phyloP scores from a whole-genome alignment of 1,140 invertebrate species.

The Penaeus indicus region DNA sequence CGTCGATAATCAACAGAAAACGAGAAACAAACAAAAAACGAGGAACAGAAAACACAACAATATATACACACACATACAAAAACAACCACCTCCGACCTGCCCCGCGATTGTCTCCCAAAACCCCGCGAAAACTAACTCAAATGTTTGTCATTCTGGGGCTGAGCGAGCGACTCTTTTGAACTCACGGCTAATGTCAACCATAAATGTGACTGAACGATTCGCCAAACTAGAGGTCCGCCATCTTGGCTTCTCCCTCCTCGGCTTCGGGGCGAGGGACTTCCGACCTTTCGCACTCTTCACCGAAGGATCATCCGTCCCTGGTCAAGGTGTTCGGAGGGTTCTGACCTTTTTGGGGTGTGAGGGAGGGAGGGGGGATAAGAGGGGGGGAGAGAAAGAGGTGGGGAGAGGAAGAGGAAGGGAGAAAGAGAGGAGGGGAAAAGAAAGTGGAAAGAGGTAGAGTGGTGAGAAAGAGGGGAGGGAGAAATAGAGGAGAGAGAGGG shows the following conservation, averaged over 20 bases:
- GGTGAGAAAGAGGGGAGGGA: not conserved
- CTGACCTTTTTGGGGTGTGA: not conserved
- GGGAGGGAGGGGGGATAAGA: not conserved
- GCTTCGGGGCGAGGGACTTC: not conserved
- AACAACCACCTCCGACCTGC: not conserved
- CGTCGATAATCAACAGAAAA: too few relatives aligned
- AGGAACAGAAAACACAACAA: too few relatives aligned
- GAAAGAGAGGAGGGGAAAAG: not conserved
- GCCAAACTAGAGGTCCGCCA: not conserved
- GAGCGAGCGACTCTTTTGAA: not conserved
- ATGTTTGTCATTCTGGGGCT: slow-evolving; percentile 48
- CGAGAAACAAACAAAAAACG: too few relatives aligned
- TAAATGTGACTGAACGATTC: slow-evolving; percentile 34
- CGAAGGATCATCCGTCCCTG: too few relatives aligned
- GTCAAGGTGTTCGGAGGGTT: too few relatives aligned
- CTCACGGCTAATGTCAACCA: slow-evolving; percentile 28
- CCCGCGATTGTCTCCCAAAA: not conserved
- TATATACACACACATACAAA: too few relatives aligned
- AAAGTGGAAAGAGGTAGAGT: not conserved
- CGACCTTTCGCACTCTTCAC: not conserved
- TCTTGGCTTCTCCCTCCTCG: not conserved
- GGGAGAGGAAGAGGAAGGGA: not conserved
- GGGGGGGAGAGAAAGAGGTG: not conserved
- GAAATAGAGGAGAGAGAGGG: not conserved
- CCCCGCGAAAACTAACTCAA: slow-evolving; percentile 28